Percentiles rank a stretch among this genome's conserved stretches.
phyloP scores from a whole-genome alignment of 2,888 invertebrate genomes.

The Clepsis dumicolana region DNA sequence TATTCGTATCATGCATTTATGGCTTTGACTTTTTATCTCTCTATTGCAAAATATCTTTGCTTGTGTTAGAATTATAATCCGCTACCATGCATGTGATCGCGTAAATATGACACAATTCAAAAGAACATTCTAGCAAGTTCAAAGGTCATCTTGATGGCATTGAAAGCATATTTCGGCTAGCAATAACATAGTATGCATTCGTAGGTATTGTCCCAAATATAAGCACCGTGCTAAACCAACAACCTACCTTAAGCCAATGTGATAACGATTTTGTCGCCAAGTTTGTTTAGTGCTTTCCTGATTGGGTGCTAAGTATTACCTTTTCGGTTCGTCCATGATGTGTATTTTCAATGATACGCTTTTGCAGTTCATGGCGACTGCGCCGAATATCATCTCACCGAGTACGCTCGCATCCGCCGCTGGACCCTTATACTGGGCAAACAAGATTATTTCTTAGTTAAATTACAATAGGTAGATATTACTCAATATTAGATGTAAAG shows the following conservation, averaged over 20 bases:
- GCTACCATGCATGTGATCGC: background rate
- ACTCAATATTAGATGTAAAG: no score
- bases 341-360: constrained; percentile 95
- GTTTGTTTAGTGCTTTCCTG: background rate
- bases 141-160: background rate
- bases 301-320: constrained; percentile 54
- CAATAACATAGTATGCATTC: background rate
- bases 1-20: no score
- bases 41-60: no score
- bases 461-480: no score
- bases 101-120: background rate
- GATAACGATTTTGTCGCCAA: background rate
- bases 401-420: constrained; percentile 90
- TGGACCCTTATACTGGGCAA: constrained; percentile 88
- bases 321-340: constrained; percentile 85
- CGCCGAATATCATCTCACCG: constrained; percentile 97
- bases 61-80: no score
- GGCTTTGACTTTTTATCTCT: no score
- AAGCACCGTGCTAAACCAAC: background rate
- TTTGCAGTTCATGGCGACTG: constrained; percentile 95
- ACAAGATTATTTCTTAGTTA: constrained; percentile 14
- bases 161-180: constrained; percentile 3
- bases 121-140: constrained; percentile 2
- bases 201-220: background rate
- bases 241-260: background rate